Base-by-base conservation (phyloP, 2,113 vertebrate species). In the Perognathus longimembris region DNA sequence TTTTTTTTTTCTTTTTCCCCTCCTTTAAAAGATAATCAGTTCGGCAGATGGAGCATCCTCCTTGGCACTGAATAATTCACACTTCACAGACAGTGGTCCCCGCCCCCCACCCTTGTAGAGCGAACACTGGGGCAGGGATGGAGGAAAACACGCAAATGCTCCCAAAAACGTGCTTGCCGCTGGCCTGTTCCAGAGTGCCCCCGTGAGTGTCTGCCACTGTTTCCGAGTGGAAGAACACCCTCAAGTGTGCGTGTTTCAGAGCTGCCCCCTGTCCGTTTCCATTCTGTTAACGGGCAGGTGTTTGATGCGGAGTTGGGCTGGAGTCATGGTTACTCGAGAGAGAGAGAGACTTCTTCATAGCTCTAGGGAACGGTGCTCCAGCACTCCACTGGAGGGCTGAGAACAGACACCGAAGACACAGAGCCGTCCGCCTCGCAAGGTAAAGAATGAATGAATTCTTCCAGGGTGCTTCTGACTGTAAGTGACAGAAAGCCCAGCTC, bases 11-110 rank as follows among this genome's bases (percentile, higher is more conserved):
- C n/a, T n/a, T n/a, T 92, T 69, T 86, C 45, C 66, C 70, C 84
- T 54, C 76, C 71, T 95, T 95, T 93, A 80, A 94, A 97, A 90
- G 84, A 96, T 97, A 97, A 97, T 97, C 83, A 90, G 66, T 94
- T 97, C 95, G 95, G 89, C 66, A 92, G 92, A 71, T 92, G 92
- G 79, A 90, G 92, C 82, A 93, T 89, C 92, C 92, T 96, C 61
- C 71, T 90, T 91, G 90, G 90, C 79, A 76, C 90, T 95, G 92
- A 95, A 95, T 97, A 94, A 97, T 97, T 97, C 95, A 94, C 93
- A 89, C 50, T 86, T 93, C 95, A 86, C 50, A 91, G 88, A 42
- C 63, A 82, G 28, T 54, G 73, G 63, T 75, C 57, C 69, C 81
- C 66, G 69, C 36, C 94, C 97, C 73, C 85, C 95, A 45, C 45